phyloP scores from a whole-genome alignment of 2,113 vertebrate genomes.

The Heterotilapia buettikoferi region DNA sequence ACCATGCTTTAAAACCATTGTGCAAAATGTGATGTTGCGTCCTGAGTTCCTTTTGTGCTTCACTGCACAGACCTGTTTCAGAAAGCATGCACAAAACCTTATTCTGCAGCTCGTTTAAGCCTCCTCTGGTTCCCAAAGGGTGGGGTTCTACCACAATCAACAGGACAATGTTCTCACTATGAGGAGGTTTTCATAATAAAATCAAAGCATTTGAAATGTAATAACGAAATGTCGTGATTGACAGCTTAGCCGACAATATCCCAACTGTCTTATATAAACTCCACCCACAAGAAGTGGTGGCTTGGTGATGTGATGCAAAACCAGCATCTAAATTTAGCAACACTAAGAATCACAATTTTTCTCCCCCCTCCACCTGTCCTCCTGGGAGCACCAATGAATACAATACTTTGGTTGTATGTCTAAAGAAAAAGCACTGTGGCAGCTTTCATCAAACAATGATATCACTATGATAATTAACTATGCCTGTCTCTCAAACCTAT shows the following conservation, averaged over 20 bases:
- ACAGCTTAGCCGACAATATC: not conserved
- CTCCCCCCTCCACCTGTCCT: not conserved
- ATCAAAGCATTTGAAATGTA: not conserved
- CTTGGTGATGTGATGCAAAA: not conserved
- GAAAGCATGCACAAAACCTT: not conserved
- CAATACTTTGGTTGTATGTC: not conserved
- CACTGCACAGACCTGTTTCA: slow-evolving; percentile 24
- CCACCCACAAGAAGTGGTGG: not conserved
- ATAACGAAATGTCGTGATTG: not conserved
- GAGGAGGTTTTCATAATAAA: not conserved
- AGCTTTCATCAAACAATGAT: not conserved
- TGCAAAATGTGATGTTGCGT: not conserved
- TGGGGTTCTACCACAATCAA: not conserved
- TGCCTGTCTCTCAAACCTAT: not conserved
- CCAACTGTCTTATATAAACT: not conserved
- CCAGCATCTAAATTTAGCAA: not conserved
- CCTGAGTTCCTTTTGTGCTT: slow-evolving; percentile 3
- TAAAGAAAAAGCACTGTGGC: not conserved
- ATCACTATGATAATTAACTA: not conserved
- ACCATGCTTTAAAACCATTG: not conserved
- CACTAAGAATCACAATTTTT: not conserved
- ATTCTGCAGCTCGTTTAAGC: not conserved
- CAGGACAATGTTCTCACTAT: not conserved
- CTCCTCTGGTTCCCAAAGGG: not conserved
- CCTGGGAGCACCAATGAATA: not conserved